phyloP scores from a whole-genome alignment of 2,797 vertebrate species.

The Phrynocephalus vlangalii region DNA sequence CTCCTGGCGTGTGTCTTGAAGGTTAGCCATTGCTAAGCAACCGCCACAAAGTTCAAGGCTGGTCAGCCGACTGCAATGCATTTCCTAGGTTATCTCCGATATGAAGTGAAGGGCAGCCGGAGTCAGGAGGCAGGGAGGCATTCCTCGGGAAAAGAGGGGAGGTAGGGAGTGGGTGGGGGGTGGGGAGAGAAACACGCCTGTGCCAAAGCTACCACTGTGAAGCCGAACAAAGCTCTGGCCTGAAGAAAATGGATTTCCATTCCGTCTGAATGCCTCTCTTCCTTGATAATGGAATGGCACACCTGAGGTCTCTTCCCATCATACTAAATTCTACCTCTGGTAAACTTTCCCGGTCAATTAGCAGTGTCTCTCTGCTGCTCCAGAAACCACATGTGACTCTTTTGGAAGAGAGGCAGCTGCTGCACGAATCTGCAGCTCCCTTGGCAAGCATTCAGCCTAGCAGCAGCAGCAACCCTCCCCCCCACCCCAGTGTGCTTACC shows the following conservation, averaged over 20 bases:
- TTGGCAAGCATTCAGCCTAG: conserved; percentile 59
- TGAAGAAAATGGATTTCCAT: conserved; percentile 71
- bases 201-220: conserved; percentile 41
- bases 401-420: conserved; percentile 34
- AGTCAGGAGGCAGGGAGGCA: conserved; percentile 44
- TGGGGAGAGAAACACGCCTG: neutral
- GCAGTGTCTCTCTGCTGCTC: conserved; percentile 59
- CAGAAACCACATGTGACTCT: conserved; percentile 55
- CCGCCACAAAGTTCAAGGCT: conserved; percentile 64
- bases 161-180: neutral
- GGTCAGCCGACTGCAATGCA: conserved; percentile 58
- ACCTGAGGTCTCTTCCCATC: conserved; percentile 58
- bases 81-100: conserved; percentile 68
- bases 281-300: conserved; percentile 58
- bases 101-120: conserved; percentile 52
- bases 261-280: conserved; percentile 53
- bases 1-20: conserved; percentile 64
- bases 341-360: conserved; percentile 64
- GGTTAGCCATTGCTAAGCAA: conserved; percentile 75
- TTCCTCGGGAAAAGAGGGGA: conserved; percentile 47
- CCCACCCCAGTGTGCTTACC: conserved; percentile 57
- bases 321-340: conserved; percentile 64
- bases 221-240: conserved; percentile 67
- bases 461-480: conserved; percentile 16
- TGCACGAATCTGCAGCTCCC: conserved; percentile 41